These are phyloP conservation scores for Geophilus truncorum DNA, from an alignment of 2,888 invertebrate species.

Conservation along the genomic window DNA sequence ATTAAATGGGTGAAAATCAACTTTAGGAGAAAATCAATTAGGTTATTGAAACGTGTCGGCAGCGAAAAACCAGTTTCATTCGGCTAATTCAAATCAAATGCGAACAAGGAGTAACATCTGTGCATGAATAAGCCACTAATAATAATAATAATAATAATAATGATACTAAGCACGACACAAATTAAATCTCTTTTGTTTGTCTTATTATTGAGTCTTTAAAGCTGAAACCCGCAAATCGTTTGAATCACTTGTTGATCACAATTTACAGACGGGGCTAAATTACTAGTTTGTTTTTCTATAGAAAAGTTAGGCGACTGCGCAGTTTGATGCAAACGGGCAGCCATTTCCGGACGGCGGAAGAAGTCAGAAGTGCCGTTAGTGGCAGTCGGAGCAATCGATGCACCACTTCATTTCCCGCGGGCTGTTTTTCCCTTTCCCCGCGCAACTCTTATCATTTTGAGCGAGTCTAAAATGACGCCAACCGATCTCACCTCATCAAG, in stretches of 20 bases:
- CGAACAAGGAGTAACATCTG: background rate
- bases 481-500: slow-evolving; percentile 18
- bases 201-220: background rate
- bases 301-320: background rate
- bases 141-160: background rate
- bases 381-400: background rate
- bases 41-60: background rate
- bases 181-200: background rate
- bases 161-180: background rate
- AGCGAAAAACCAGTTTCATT: background rate
- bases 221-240: background rate
- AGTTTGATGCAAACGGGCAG: background rate
- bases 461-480: slow-evolving; percentile 1
- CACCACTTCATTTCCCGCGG: slow-evolving; percentile 18
- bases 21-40: slow-evolving; percentile 4
- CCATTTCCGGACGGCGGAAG: slow-evolving; percentile 12
- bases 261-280: background rate
- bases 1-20: slow-evolving; percentile 15
- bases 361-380: background rate
- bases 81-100: background rate
- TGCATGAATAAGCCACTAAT: background rate
- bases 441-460: slow-evolving; percentile 2
- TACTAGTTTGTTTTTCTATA: background rate
- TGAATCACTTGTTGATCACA: background rate
- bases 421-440: slow-evolving; percentile 2